Conservation (phyloP, 2,888 invertebrate genomes). For the Dexiosoma caninum region DNA sequence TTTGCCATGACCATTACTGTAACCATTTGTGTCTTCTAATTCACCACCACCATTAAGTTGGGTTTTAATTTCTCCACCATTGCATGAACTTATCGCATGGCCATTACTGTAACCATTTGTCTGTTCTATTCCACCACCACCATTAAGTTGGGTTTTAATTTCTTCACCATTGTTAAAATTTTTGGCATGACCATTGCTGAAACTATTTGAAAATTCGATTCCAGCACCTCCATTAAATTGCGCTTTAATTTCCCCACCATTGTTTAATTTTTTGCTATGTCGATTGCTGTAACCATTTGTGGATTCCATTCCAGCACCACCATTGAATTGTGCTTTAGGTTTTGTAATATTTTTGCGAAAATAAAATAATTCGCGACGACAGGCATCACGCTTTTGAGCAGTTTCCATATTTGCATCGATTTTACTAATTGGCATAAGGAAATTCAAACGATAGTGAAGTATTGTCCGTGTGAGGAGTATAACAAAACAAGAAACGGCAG, state of each 20-base stretch:
- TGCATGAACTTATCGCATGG: no score
- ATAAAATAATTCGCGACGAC: slow-evolving; percentile 91
- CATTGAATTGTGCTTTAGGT: slow-evolving; percentile 41
- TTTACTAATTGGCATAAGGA: slow-evolving; percentile 99
- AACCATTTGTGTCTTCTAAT: no score
- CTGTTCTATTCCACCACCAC: no score
- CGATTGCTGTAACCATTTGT: not conserved
- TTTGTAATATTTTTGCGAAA: slow-evolving; percentile 88
- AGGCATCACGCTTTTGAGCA: slow-evolving; percentile 94
- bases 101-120: no score
- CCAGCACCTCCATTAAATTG: no score
- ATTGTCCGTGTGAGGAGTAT: slow-evolving; percentile 97
- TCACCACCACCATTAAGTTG: no score
- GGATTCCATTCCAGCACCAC: not conserved
- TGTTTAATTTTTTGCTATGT: not conserved
- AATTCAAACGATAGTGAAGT: slow-evolving; percentile 95
- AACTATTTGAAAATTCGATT: no score
- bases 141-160: no score
- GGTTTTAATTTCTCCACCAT: no score
- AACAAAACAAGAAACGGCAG: slow-evolving; percentile 98
- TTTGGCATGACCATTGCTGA: no score
- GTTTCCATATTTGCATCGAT: slow-evolving; percentile 98
- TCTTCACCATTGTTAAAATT: no score
- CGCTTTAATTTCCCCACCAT: not conserved
- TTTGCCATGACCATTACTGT: no score